phyloP scores from a whole-genome alignment of 2,113 vertebrate genomes.

The Machaerirhynchus nigripectus region DNA sequence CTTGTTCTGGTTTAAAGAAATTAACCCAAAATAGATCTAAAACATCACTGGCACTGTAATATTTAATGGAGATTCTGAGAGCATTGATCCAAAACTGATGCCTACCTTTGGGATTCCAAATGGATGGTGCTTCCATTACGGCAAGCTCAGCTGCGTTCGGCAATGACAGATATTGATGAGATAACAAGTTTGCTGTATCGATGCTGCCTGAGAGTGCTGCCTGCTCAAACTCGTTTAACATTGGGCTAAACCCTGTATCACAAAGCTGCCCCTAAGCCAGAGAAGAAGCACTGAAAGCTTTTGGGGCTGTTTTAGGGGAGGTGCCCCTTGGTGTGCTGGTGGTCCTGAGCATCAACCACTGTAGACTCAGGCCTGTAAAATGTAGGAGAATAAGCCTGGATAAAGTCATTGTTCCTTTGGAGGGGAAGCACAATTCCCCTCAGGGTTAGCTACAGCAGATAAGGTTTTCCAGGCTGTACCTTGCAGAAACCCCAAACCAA shows the following conservation, averaged over 20 bases:
- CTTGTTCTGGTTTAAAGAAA: not conserved
- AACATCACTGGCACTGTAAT: not conserved
- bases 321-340: not conserved
- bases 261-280: not conserved
- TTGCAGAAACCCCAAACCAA: not conserved
- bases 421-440: not conserved
- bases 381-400: not conserved
- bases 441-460: not conserved
- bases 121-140: not conserved
- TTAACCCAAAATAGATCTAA: not conserved
- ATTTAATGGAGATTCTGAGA: constrained; percentile 8
- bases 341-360: not conserved
- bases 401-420: not conserved
- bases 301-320: not conserved
- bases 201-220: not conserved
- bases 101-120: constrained; percentile 38
- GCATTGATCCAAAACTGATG: constrained; percentile 17
- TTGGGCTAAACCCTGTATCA: not conserved
- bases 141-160: not conserved
- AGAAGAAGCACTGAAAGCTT: not conserved
- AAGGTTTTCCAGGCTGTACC: not conserved
- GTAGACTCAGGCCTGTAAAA: not conserved
- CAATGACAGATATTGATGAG: constrained; percentile 17
- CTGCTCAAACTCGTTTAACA: not conserved
- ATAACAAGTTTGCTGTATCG: constrained; percentile 14